phyloP scores from a whole-genome alignment of 2,888 invertebrate genomes.

The Euphydryas editha region DNA sequence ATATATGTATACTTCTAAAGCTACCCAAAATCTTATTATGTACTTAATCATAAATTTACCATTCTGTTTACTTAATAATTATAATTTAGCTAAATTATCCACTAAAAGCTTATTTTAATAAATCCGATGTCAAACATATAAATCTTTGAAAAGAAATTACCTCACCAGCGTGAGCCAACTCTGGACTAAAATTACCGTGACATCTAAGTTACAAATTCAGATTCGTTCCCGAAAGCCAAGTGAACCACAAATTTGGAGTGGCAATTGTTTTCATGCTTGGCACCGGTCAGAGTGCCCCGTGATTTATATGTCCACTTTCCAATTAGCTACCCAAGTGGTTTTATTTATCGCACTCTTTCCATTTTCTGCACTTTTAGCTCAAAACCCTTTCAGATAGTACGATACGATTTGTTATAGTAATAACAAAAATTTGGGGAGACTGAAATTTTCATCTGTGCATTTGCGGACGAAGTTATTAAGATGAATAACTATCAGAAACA shows the following conservation, averaged over 20 bases:
- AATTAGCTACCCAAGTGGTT: constrained; percentile 74
- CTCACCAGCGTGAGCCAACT: constrained; percentile 7
- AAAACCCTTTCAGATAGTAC: constrained; percentile 21
- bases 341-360: constrained; percentile 77
- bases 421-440: too few relatives aligned
- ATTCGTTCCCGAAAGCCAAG: constrained; percentile 47
- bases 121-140: constrained; percentile 36
- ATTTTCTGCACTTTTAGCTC: constrained; percentile 72
- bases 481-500: too few relatives aligned
- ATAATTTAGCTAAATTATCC: neutral
- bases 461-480: too few relatives aligned
- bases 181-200: constrained; percentile 11
- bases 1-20: too few relatives aligned
- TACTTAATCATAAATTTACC: too few relatives aligned
- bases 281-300: constrained; percentile 63
- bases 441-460: too few relatives aligned
- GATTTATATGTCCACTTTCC: constrained; percentile 78
- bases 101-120: neutral
- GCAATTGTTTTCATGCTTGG: constrained; percentile 64
- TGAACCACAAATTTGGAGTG: constrained; percentile 51
- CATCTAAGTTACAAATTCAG: constrained; percentile 21
- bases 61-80: neutral
- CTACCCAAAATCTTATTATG: too few relatives aligned
- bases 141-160: constrained; percentile 1
- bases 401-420: constrained; percentile 16